These are phyloP conservation scores for Melanophora roralis DNA, from an alignment of 2,888 invertebrate genomes.

Conservation along the genomic window DNA sequence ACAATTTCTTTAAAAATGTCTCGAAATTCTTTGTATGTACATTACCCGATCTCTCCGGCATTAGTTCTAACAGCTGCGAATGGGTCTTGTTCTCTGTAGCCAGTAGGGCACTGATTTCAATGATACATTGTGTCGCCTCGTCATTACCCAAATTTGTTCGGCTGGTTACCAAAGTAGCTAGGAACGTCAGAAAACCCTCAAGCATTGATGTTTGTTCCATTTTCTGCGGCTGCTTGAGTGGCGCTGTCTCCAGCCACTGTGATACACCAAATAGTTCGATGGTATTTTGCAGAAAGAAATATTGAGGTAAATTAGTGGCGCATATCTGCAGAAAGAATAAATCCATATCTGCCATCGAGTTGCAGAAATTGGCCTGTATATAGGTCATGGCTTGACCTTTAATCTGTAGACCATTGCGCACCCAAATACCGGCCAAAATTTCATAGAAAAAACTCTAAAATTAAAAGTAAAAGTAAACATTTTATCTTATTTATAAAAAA, in stretches of 20 bases:
- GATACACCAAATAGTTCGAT: constrained; percentile 94
- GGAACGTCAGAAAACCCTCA: constrained; percentile 93
- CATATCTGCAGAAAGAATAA: constrained; percentile 96
- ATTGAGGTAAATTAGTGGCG: constrained; percentile 90
- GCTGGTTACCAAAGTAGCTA: constrained; percentile 91
- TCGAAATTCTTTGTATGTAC: constrained; percentile 93
- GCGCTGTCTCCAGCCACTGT: constrained; percentile 89
- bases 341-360: constrained; percentile 98
- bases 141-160: constrained; percentile 87
- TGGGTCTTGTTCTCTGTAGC: constrained; percentile 97
- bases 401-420: constrained; percentile 97
- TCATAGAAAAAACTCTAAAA: constrained; percentile 94
- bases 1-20: constrained; percentile 88
- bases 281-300: constrained; percentile 90
- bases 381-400: constrained; percentile 99
- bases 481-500: neutral
- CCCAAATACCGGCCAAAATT: constrained; percentile 96
- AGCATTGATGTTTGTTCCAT: constrained; percentile 94
- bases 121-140: constrained; percentile 83
- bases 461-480: neutral
- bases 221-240: constrained; percentile 83
- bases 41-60: constrained; percentile 97
- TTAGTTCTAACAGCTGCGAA: constrained; percentile 94
- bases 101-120: constrained; percentile 95
- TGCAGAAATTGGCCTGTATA: constrained; percentile 98